phyloP scores from a whole-genome alignment of 2,797 vertebrate genomes.

The Schizothorax lantsangensis region DNA sequence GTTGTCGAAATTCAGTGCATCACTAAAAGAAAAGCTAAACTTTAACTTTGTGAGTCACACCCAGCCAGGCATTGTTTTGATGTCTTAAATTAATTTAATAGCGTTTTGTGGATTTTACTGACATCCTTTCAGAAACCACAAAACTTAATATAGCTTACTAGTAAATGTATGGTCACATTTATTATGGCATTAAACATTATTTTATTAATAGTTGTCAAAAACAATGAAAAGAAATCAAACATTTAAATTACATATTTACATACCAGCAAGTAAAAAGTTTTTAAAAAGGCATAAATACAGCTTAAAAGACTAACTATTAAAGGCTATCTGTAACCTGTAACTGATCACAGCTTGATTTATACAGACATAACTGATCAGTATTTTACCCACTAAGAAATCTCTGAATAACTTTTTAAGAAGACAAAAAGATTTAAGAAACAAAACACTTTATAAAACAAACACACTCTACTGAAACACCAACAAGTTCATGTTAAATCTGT shows the following conservation, averaged over 20 bases:
- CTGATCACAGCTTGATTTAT: slow-evolving; percentile 28
- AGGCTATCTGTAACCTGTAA: background rate
- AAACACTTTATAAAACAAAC: background rate
- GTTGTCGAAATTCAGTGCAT: background rate
- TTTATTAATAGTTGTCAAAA: slow-evolving; percentile 12
- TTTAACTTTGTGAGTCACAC: background rate
- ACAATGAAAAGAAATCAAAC: background rate
- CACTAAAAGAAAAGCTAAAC: background rate
- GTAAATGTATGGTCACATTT: background rate
- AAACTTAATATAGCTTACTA: background rate
- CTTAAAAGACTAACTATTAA: slow-evolving; percentile 1
- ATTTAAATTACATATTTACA: slow-evolving; percentile 37
- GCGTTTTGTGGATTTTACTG: background rate
- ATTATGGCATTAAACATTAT: background rate
- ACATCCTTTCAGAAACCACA: background rate
- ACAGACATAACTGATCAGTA: background rate
- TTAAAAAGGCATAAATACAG: slow-evolving; percentile 4
- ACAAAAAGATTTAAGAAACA: too few relatives aligned
- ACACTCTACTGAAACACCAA: background rate
- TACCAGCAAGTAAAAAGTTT: background rate
- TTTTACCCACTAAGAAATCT: background rate
- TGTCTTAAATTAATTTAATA: background rate
- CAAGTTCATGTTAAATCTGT: background rate
- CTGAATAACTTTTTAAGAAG: background rate
- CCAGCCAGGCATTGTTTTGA: background rate